Evolutionary conservation across 92 coral and sea anemone species (phyloP).

Genomic region (Phenganax subtilis): DNA sequence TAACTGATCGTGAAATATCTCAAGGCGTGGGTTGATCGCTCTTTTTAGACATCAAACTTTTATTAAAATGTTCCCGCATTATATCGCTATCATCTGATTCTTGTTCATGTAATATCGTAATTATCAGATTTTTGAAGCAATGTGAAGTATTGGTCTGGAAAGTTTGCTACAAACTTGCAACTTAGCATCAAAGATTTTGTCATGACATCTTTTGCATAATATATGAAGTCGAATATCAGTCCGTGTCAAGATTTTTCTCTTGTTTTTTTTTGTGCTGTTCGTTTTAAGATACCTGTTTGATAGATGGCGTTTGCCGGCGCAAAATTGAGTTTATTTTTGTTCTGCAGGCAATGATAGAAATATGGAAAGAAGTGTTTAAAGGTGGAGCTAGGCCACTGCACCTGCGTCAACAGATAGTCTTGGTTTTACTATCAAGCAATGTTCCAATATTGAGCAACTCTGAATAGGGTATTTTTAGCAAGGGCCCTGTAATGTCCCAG

Average conservation of each 20-base stretch:
- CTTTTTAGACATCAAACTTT: slow-evolving; percentile 5
- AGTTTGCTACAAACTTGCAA: slow-evolving; percentile 28
- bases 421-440: slow-evolving; percentile 33
- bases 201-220: slow-evolving; percentile 40
- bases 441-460: slow-evolving; percentile 22
- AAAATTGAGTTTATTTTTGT: not conserved
- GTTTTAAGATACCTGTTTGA: not conserved
- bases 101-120: not conserved
- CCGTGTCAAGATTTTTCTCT: slow-evolving; percentile 17
- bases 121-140: not conserved
- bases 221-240: slow-evolving; percentile 29
- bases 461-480: slow-evolving; percentile 7
- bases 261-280: not conserved
- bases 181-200: slow-evolving; percentile 22
- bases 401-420: slow-evolving; percentile 44
- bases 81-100: not conserved
- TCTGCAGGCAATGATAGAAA: slow-evolving; percentile 32
- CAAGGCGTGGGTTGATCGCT: slow-evolving; percentile 45
- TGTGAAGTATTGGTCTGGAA: not conserved
- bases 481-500: slow-evolving; percentile 25
- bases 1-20: slow-evolving; percentile 21
- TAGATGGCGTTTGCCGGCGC: not conserved
- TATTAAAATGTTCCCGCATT: not conserved
- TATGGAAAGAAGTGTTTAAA: slow-evolving; percentile 1
- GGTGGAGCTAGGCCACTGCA: slow-evolving; percentile 44